Evolutionary conservation across 2,888 invertebrate genomes (phyloP), one percentile per base, ranked within the genome.

Genomic region (Leptinotarsa peninsularis): DNA sequence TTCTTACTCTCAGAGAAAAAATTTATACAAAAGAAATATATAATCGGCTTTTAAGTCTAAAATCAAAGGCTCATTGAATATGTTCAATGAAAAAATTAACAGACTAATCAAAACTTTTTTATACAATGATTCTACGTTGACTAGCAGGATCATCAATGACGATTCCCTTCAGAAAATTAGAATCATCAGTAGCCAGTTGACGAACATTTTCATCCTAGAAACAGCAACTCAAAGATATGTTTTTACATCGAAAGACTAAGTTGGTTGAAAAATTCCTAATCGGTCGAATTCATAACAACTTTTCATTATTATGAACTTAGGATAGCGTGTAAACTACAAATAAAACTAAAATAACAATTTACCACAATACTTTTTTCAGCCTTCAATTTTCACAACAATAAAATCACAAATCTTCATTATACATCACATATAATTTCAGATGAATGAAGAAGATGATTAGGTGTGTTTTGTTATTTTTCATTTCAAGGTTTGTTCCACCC

Each of bases 401-500:
- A 21, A 58, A 58, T 58, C 58, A 58, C 58, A 58, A 23, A 21
- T 27, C 58, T 58, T 18, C 4, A 58, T 18, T 23, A 58, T 21
- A 23, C 58, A 58, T 58, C 58, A 58, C 58, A 58, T 58, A 58
- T 58, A 58, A 23, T 58, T 58, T 15, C 58, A 23, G 58, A 58
- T 21, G 23, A 23, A 58, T 15, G 10, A 21, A 14, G 14, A 18
- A 18, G 58, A 58, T 10, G 18, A 21, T 18, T 58, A 58, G 52
- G n/a, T 4, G 52, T 43, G 43, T 43, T 43, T 43, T 43, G 43
- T 3, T 43, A 43, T 43, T 43, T 43, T 43, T 43, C 43, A 43
- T 43, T 43, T 10, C 43, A 13, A 43, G 3, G 43, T 43, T 43
- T 10, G 3, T 43, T 43, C 33, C 33, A 33, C 33, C 33, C 10